These are phyloP conservation scores for Helogale parvula DNA, from an alignment of 2,113 vertebrate genomes.

Conservation along the genomic window DNA sequence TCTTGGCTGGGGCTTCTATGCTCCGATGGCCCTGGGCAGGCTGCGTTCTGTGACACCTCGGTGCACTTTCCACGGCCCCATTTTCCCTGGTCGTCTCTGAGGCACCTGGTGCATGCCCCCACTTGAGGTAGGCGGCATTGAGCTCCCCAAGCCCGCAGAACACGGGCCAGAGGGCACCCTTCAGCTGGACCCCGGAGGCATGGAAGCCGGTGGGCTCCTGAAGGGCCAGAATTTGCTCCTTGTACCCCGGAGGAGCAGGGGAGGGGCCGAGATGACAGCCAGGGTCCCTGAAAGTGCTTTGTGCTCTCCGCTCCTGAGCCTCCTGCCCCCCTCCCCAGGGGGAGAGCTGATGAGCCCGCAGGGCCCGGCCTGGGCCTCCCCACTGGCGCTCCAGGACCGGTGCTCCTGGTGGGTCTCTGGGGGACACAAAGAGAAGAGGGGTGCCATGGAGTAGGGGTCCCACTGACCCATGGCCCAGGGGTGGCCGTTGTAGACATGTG, in stretches of 20 bases:
- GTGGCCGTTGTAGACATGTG: neutral
- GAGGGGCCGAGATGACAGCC: neutral
- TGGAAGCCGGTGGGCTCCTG: neutral
- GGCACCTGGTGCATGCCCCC: neutral
- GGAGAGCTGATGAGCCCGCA: neutral
- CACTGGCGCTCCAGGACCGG: neutral
- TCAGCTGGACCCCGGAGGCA: neutral
- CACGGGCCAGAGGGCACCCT: rapidly evolving
- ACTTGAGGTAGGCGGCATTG: rapidly evolving
- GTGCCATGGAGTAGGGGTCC: neutral
- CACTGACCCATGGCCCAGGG: too few species aligned
- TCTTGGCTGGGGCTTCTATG: neutral
- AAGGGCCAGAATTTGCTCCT: neutral
- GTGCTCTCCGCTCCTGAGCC: neutral
- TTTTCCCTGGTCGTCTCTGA: neutral
- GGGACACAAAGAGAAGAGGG: neutral
- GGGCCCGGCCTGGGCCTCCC: neutral
- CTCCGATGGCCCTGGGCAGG: rapidly evolving
- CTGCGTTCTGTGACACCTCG: neutral
- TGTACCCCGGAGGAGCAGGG: neutral
- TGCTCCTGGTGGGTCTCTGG: neutral
- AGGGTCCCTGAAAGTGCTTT: neutral
- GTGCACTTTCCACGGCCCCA: neutral
- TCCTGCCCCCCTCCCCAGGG: too few species aligned
- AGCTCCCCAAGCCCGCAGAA: neutral